These are phyloP conservation scores for Dendrocopos noguchii DNA, from an alignment of 2,113 vertebrate species.

Conservation along the genomic window DNA sequence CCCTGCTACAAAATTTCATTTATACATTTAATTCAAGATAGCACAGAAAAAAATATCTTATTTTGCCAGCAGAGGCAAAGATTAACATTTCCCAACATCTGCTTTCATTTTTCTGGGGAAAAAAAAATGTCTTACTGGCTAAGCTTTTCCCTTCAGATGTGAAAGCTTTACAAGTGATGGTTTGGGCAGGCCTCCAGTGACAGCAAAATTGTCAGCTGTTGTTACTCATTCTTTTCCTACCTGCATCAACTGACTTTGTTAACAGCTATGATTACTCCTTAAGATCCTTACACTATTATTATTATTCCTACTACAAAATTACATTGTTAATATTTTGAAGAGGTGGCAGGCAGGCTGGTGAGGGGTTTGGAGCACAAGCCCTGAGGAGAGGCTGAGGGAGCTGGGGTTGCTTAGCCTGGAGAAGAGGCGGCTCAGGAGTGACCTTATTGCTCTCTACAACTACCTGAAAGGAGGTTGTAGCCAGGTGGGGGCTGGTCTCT, in stretches of 20 bases:
- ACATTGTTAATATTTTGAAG: not conserved
- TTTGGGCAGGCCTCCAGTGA: not conserved
- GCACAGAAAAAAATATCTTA: not conserved
- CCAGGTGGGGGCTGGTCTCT: no score
- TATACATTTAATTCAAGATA: not conserved
- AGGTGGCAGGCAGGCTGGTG: not conserved
- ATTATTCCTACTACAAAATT: not conserved
- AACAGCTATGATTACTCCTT: not conserved
- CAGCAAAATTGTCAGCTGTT: not conserved
- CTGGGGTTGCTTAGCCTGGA: no score
- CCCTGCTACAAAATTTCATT: not conserved
- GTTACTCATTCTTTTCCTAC: not conserved
- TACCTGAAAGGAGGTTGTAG: no score
- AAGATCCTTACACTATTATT: not conserved
- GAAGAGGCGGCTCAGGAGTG: no score
- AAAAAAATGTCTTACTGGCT: not conserved
- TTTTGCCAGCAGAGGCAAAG: not conserved
- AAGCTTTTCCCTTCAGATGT: not conserved
- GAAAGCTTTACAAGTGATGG: not conserved
- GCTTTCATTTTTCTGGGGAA: not conserved
- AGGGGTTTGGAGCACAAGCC: no score
- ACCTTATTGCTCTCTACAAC: no score
- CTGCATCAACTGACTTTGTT: not conserved
- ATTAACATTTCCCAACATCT: not conserved
- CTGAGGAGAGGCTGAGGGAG: no score